Conservation (phyloP, 2,113 vertebrate genomes). For the Hemiprocne comata region DNA sequence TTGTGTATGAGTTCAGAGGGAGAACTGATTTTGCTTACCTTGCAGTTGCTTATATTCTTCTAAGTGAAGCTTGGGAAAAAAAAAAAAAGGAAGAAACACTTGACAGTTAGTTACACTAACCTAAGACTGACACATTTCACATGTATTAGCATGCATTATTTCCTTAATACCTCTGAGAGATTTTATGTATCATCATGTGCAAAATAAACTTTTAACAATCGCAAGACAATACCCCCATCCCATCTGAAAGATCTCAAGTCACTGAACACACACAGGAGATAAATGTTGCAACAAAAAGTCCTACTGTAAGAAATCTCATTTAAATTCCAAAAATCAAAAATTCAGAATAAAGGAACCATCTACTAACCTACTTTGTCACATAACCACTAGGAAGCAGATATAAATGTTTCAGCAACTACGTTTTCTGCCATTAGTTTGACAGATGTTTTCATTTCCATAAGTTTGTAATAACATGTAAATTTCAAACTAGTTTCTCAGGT, state of each 20-base stretch:
- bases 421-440: neutral
- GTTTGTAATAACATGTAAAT: neutral
- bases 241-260: neutral
- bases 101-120: neutral
- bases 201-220: neutral
- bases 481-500: neutral
- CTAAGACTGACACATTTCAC: neutral
- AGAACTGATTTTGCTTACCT: neutral
- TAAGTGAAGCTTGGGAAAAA: neutral
- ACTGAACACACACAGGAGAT: fast-evolving
- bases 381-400: neutral
- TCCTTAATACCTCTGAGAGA: neutral
- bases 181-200: neutral
- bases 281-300: neutral
- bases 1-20: neutral
- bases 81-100: neutral
- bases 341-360: neutral
- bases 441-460: neutral
- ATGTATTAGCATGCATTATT: neutral
- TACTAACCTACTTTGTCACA: neutral
- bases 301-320: neutral
- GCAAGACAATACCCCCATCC: neutral
- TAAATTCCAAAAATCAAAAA: neutral
- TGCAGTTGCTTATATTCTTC: neutral
- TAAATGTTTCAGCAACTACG: fast-evolving